phyloP scores from a whole-genome alignment of 2,113 vertebrate species.

The Trochalopteron elliotii region DNA sequence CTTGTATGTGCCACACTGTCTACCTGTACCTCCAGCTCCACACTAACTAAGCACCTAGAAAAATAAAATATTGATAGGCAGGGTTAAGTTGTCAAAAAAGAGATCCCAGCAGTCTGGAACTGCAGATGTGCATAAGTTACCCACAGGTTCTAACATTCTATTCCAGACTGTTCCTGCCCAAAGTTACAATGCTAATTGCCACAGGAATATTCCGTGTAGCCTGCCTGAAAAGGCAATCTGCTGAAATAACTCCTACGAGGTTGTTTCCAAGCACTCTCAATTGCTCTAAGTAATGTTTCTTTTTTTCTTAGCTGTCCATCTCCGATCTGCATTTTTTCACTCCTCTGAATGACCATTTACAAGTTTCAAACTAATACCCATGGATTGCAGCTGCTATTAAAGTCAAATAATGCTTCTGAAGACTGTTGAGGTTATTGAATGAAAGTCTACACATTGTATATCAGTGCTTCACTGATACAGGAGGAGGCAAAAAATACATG shows the following conservation, averaged over 20 bases:
- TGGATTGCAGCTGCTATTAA: not conserved
- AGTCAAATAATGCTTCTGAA: slow-evolving; percentile 17
- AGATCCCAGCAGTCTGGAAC: not conserved
- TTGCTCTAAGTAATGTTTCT: not conserved
- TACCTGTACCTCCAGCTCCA: not conserved
- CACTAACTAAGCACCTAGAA: not conserved
- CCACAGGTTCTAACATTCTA: not conserved
- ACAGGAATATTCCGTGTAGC: not conserved
- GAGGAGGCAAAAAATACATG: not conserved
- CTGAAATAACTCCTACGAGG: not conserved
- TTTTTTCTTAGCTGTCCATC: not conserved
- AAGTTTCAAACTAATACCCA: not conserved
- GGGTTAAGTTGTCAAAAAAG: not conserved
- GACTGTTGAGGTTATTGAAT: not conserved
- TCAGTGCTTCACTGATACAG: not conserved
- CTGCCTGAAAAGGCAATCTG: not conserved
- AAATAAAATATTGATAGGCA: not conserved
- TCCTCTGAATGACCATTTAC: not conserved
- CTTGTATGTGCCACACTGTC: not conserved
- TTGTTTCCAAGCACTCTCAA: not conserved
- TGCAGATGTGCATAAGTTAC: not conserved
- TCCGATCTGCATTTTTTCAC: not conserved
- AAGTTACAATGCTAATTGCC: not conserved
- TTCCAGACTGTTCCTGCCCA: not conserved
- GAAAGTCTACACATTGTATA: not conserved